phyloP scores from a whole-genome alignment of 2,888 invertebrate species.

The Cryptus armator region DNA sequence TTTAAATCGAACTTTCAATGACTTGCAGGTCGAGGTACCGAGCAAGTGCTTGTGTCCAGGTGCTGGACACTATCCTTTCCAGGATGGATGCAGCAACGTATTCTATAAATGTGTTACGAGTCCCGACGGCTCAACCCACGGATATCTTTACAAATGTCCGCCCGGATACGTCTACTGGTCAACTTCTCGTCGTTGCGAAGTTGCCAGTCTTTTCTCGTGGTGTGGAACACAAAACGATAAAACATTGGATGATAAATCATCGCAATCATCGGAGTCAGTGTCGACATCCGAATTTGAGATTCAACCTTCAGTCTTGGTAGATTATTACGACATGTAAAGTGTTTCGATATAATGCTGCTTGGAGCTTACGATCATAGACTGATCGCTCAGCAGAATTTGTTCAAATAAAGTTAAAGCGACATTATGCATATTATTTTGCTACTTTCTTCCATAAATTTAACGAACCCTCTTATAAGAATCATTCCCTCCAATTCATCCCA shows the following conservation, averaged over 20 bases:
- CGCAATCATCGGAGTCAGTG: not conserved
- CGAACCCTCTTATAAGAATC: not conserved
- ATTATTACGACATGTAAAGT: not conserved
- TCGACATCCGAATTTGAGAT: not conserved
- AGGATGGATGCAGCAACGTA: conserved; percentile 88
- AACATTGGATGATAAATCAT: too few relatives aligned
- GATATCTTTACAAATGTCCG: conserved; percentile 90
- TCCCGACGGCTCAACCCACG: conserved; percentile 86
- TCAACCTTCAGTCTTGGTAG: not conserved
- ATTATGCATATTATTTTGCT: not conserved
- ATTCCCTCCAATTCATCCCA: not conserved
- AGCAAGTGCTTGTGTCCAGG: conserved; percentile 87
- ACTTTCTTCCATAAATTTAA: not conserved
- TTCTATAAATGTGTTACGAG: conserved; percentile 89
- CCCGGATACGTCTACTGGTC: conserved; percentile 90
- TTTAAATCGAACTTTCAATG: conserved; percentile 78
- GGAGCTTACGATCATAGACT: not conserved
- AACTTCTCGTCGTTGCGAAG: conserved; percentile 90
- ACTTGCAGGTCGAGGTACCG: conserved; percentile 88
- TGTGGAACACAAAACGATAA: conserved; percentile 82
- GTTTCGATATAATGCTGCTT: not conserved
- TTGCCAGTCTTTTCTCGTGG: conserved; percentile 86
- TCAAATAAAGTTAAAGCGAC: not conserved
- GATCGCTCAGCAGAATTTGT: not conserved
- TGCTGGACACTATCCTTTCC: conserved; percentile 89